These are phyloP conservation scores for Troides aeacus DNA, from an alignment of 2,888 invertebrate species.

Conservation along the genomic window DNA sequence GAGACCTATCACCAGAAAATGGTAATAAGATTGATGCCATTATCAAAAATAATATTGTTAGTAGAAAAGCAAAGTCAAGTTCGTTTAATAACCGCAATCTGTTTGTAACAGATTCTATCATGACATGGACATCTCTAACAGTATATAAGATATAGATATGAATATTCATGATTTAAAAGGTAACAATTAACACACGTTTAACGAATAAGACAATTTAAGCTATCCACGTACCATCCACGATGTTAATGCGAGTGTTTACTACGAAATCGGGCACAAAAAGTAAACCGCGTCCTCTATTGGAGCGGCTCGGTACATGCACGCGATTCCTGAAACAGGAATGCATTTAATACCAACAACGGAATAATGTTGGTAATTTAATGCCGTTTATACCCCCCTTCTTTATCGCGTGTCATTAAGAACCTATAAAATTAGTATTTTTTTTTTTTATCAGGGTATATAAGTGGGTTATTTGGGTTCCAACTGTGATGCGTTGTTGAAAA, in stretches of 20 bases:
- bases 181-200: conserved; percentile 26
- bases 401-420: conserved; percentile 57
- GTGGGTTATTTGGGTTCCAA: conserved; percentile 1
- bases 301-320: conserved; percentile 55
- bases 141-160: conserved; percentile 17
- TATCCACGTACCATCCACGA: conserved; percentile 14
- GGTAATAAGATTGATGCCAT: no score
- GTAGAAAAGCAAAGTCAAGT: no score
- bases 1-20: no score
- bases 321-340: conserved; percentile 68
- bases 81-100: background rate
- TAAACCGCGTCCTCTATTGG: conserved; percentile 40
- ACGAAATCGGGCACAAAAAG: conserved; percentile 29
- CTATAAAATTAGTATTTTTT: conserved; percentile 27
- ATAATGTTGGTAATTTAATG: conserved; percentile 71
- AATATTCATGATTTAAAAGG: conserved; percentile 24
- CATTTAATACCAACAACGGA: conserved; percentile 70
- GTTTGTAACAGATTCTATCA: background rate
- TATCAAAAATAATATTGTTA: no score
- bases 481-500: background rate
- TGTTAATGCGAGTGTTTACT: conserved; percentile 25
- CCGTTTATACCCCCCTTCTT: conserved; percentile 48
- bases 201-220: conserved; percentile 26
- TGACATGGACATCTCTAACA: conserved; percentile 2
- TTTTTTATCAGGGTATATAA: conserved; percentile 10